These are phyloP conservation scores for Meiosimyza decipiens DNA, from an alignment of 2,888 invertebrate genomes.

Conservation along the genomic window DNA sequence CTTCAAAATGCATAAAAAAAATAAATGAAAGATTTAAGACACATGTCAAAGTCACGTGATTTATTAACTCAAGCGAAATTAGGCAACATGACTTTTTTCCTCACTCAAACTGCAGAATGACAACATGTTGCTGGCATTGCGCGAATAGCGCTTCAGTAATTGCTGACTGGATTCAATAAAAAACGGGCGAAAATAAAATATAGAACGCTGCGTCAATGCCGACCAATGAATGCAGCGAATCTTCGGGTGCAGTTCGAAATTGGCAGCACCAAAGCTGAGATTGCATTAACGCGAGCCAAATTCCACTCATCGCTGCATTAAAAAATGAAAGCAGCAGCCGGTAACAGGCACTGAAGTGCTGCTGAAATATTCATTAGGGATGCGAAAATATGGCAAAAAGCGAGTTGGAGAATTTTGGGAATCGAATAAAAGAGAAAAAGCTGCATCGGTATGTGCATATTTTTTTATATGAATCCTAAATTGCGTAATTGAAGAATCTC, in stretches of 20 bases:
- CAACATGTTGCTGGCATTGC: constrained; percentile 6
- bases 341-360: background rate
- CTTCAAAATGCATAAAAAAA: too few species aligned
- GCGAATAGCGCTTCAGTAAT: background rate
- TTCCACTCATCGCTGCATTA: constrained; percentile 12
- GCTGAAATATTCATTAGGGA: constrained; percentile 11
- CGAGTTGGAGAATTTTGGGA: too few species aligned
- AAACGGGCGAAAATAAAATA: constrained; percentile 10
- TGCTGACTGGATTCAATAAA: constrained; percentile 10
- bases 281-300: constrained; percentile 31
- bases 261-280: constrained; percentile 15
- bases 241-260: constrained; percentile 4
- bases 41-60: constrained; percentile 32
- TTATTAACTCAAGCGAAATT: constrained; percentile 34
- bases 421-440: too few species aligned
- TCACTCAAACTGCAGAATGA: constrained; percentile 1
- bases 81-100: constrained; percentile 26
- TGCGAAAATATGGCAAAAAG: too few species aligned
- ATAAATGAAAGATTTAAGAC: constrained; percentile 25
- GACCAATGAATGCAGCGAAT: background rate
- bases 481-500: background rate
- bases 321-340: too few species aligned
- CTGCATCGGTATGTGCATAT: too few species aligned
- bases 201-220: background rate
- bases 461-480: background rate